Base-by-base conservation (phyloP, 2,113 vertebrate species). In the Eulacestoma nigropectus region DNA sequence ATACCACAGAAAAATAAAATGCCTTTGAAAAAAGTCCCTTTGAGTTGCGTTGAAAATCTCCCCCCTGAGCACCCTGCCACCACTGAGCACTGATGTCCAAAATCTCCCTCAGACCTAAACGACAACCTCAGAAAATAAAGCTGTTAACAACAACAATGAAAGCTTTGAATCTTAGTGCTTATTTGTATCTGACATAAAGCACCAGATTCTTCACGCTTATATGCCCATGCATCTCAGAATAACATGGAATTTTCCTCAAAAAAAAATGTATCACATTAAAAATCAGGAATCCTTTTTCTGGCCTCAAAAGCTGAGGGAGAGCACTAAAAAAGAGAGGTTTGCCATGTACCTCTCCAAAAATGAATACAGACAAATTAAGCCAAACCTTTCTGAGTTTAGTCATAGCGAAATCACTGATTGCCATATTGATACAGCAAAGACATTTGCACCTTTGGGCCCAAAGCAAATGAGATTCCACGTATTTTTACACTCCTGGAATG, bases 211-310 rank as follows among this genome's bases (percentile, higher is more conserved):
- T 84, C 29, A 22, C 22, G 26, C 23, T 49, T 67, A 4, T 29
- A 7, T 26, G 16, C 3, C 42, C 1, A 0, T 17, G 11, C 19
- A 11, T 41, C 32, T 19, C 27, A 46, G 1, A 56, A 9, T 62
- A 39, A n/a, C 7, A 26, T 18, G 29, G 35, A 55, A 29, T 79
- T 76, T 75, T 50, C 49, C 21, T 68, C 6, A 9, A 50, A 53
- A 72, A 65, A 46, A 70, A 59, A 35, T 1, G 8, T 18, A 4
- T 42, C 9, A 12, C 4, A 18, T 64, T 75, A 80, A 57, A 92
- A 55, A 44, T 15, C 11, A 73, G 14, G 10, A 89, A 64, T 59
- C 18, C 20, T 50, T 88, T 47, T 60, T 33, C 44, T 80, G 32
- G 26, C 20, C 53, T 68, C 42, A 63, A 72, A 86, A 89, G 20